These are phyloP conservation scores for Hoplodrina ambigua DNA, from an alignment of 2,888 invertebrate genomes.

Conservation along the genomic window DNA sequence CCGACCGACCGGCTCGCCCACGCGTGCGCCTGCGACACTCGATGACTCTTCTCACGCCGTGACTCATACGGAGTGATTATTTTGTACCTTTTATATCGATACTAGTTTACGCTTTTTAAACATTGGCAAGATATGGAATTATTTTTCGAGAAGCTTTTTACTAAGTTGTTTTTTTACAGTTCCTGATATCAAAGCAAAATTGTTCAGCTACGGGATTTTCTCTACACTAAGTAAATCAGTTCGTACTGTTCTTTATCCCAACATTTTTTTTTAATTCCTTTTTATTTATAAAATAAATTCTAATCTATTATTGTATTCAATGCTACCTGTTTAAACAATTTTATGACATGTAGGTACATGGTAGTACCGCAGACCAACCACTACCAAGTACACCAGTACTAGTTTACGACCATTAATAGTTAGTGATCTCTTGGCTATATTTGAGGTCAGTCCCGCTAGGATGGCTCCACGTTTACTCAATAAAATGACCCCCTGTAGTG, in stretches of 20 bases:
- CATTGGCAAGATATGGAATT: background rate
- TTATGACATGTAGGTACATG: conserved; percentile 20
- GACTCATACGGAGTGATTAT: conserved; percentile 81
- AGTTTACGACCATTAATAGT: conserved; percentile 63
- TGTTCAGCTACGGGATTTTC: conserved; percentile 15
- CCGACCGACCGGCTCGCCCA: conserved; percentile 78
- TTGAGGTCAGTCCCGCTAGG: conserved; percentile 64
- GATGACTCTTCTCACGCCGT: conserved; percentile 78
- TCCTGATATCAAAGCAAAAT: background rate
- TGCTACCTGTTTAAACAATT: conserved; percentile 19
- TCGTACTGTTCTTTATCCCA: background rate
- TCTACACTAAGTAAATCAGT: conserved; percentile 12
- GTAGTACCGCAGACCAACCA: background rate
- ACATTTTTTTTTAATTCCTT: conserved; percentile 18
- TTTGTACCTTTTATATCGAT: conserved; percentile 68
- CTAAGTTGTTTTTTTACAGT: background rate
- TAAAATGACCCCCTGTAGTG: conserved; percentile 81
- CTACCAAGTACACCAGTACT: conserved; percentile 37
- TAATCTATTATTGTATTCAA: conserved; percentile 15
- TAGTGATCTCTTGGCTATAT: conserved; percentile 62
- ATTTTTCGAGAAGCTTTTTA: background rate
- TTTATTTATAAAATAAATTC: conserved; percentile 30
- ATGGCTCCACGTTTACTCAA: conserved; percentile 72
- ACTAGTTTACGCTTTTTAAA: background rate
- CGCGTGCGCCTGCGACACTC: conserved; percentile 68